Percentiles rank a stretch among this genome's conserved stretches.
Conservation (phyloP, 2,113 vertebrate species). For the Albula glossodonta region DNA sequence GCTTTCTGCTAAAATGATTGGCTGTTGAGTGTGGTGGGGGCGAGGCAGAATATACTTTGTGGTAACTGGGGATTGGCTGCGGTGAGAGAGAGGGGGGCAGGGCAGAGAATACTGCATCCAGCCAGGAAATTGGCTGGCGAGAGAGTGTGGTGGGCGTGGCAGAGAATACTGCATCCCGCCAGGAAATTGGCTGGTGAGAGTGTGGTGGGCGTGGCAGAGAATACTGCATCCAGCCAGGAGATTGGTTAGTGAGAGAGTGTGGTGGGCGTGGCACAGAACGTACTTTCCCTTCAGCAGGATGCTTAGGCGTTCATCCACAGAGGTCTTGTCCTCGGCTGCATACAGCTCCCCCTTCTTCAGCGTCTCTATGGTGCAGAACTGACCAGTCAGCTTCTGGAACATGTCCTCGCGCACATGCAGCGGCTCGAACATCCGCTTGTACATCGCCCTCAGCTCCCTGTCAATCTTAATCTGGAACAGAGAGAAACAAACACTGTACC, state of each 20-base stretch:
- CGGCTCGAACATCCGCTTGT: constrained; percentile 92
- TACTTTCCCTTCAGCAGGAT: constrained; percentile 96
- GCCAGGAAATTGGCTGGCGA: too few species aligned
- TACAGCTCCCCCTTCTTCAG: constrained; percentile 89
- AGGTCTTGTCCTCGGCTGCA: constrained; percentile 93
- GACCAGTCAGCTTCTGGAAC: constrained; percentile 91
- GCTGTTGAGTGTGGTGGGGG: too few species aligned
- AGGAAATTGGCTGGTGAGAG: too few species aligned
- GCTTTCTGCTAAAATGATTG: too few species aligned
- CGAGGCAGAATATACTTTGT: too few species aligned
- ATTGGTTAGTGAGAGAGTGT: not conserved
- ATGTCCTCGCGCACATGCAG: constrained; percentile 88
- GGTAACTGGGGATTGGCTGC: too few species aligned
- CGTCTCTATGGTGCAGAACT: constrained; percentile 92
- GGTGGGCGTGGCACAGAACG: constrained; percentile 48
- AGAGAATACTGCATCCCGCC: too few species aligned
- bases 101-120: too few species aligned
- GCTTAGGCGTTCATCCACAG: constrained; percentile 93
- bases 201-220: not conserved
- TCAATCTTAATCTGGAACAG: constrained; percentile 89
- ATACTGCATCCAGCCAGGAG: not conserved
- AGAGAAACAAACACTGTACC: not conserved
- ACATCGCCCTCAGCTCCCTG: constrained; percentile 85
- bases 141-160: too few species aligned
- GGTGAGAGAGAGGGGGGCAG: too few species aligned